These are phyloP conservation scores for Phenganax marumi DNA, from an alignment of 92 coral and sea anemone species.

Conservation along the genomic window DNA sequence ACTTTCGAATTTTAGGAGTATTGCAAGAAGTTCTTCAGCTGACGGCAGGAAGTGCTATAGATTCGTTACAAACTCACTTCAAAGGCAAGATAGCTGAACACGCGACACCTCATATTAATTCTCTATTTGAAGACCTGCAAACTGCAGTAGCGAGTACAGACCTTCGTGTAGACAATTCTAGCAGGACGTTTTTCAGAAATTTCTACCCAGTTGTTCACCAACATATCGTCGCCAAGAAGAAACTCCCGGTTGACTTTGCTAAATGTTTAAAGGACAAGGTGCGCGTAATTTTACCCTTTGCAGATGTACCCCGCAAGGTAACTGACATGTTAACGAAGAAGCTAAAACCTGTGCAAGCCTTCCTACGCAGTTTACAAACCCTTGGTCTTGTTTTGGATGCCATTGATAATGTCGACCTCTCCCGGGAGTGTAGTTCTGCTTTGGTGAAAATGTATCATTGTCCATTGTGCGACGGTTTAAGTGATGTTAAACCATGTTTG, in stretches of 20 bases:
- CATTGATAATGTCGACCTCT: conserved; percentile 64
- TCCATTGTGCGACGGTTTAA: conserved; percentile 73
- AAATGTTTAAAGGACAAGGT: conserved; percentile 75
- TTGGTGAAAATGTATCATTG: conserved; percentile 80
- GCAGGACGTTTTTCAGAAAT: conserved; percentile 17
- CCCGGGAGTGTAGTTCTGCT: conserved; percentile 67
- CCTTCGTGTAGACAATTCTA: conserved; percentile 15
- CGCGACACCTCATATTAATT: conserved; percentile 26
- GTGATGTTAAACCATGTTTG: conserved; percentile 71
- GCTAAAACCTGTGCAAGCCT: conserved; percentile 67
- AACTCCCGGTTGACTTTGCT: conserved; percentile 56
- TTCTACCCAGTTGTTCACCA: conserved; percentile 71
- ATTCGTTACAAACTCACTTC: not conserved
- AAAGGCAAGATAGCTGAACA: not conserved
- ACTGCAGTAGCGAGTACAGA: conserved; percentile 18
- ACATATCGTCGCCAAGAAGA: conserved; percentile 28
- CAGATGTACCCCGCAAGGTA: conserved; percentile 59
- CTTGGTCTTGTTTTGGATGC: conserved; percentile 55
- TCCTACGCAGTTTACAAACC: conserved; percentile 66
- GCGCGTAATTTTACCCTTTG: conserved; percentile 65
- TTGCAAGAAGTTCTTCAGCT: conserved; percentile 13
- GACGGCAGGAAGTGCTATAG: conserved; percentile 27
- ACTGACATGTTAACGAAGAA: conserved; percentile 50
- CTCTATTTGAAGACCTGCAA: conserved; percentile 23
- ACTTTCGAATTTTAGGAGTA: conserved; percentile 1